phyloP scores from a whole-genome alignment of 1,140 invertebrate species.

The Antheraea mylitta region DNA sequence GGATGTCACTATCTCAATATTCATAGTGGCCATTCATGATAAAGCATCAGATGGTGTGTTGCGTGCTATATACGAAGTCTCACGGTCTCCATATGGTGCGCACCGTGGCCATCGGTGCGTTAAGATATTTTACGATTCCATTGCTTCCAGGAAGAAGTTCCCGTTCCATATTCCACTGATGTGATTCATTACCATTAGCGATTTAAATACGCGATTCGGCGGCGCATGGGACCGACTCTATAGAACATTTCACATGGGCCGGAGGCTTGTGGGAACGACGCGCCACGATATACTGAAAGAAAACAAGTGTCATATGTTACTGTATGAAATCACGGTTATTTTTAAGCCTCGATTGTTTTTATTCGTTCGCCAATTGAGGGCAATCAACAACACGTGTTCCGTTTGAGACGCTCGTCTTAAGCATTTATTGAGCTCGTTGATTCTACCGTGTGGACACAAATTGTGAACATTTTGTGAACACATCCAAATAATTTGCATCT shows the following conservation, averaged over 20 bases:
- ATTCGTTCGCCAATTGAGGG: constrained; percentile 76
- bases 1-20: constrained; percentile 58
- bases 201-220: constrained; percentile 41
- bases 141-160: constrained; percentile 43
- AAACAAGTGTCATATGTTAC: constrained; percentile 70
- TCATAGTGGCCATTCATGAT: constrained; percentile 37
- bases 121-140: constrained; percentile 28
- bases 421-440: constrained; percentile 63
- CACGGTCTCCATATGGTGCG: constrained; percentile 36
- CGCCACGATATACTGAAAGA: constrained; percentile 41
- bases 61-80: constrained; percentile 26
- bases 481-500: neutral
- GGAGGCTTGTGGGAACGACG: constrained; percentile 54
- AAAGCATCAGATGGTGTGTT: constrained; percentile 51
- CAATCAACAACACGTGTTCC: constrained; percentile 76
- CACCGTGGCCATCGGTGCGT: constrained; percentile 7
- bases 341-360: constrained; percentile 77
- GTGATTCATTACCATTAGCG: constrained; percentile 52
- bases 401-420: constrained; percentile 61
- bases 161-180: constrained; percentile 35
- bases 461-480: neutral
- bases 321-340: constrained; percentile 77
- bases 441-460: neutral
- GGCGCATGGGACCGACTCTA: constrained; percentile 44
- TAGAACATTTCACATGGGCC: constrained; percentile 68